phyloP scores from a whole-genome alignment of 2,888 invertebrate species.

The Perithous albicinctus region DNA sequence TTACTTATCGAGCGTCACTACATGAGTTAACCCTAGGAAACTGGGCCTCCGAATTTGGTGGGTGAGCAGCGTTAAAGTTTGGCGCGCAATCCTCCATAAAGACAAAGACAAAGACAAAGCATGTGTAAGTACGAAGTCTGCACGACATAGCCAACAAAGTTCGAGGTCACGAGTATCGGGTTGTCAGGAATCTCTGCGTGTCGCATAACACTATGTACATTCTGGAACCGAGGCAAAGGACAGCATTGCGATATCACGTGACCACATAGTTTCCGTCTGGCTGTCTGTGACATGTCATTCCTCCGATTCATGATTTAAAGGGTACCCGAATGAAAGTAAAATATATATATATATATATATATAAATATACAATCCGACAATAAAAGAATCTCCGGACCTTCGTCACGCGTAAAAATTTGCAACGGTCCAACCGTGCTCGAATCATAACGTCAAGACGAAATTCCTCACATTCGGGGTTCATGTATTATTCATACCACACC shows the following conservation, averaged over 20 bases:
- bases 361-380: neutral
- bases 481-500: neutral
- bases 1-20: neutral
- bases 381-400: conserved; percentile 2
- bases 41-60: neutral
- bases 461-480: neutral
- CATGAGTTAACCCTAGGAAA: neutral
- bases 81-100: neutral
- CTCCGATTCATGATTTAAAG: neutral
- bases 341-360: too few species aligned
- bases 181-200: conserved; percentile 34
- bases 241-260: conserved; percentile 10
- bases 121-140: neutral
- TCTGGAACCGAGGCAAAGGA: conserved; percentile 18
- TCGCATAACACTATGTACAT: conserved; percentile 27
- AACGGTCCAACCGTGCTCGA: neutral
- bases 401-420: neutral
- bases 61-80: neutral
- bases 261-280: neutral
- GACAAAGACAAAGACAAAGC: neutral
- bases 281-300: conserved; percentile 10
- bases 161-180: conserved; percentile 26
- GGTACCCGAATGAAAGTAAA: conserved; percentile 13
- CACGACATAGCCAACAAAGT: neutral
- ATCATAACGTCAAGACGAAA: neutral